Conservation (phyloP, 2,113 vertebrate species). For the Catharus minimus region DNA sequence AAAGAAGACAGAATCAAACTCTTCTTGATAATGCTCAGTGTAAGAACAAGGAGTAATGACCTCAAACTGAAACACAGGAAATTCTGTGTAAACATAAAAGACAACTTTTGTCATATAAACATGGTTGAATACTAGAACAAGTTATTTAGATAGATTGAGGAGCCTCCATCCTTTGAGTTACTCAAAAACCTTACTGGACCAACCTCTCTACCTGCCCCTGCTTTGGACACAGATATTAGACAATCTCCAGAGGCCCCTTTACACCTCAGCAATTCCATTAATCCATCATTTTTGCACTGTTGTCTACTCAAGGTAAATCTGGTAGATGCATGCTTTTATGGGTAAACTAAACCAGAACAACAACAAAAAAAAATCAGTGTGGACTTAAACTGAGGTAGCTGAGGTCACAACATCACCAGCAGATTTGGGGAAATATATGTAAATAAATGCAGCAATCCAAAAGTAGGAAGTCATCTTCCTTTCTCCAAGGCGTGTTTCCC, state of each 20-base stretch:
- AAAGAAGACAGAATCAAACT: background rate
- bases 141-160: background rate
- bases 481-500: background rate
- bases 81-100: background rate
- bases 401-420: background rate
- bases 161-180: background rate
- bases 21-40: fast-evolving
- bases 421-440: background rate
- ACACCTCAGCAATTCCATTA: background rate
- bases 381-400: background rate
- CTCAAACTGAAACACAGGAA: background rate
- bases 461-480: background rate
- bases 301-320: background rate
- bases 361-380: background rate
- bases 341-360: background rate
- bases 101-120: background rate
- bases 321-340: background rate
- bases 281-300: background rate
- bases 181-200: background rate
- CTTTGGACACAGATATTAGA: background rate
- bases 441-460: background rate
- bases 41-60: background rate
- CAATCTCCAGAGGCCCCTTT: background rate
- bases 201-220: background rate
- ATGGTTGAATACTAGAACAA: background rate